Evolutionary conservation across 1,140 invertebrate genomes (phyloP), one percentile per base, ranked within the genome.

Genomic region (Drosophila murphyi): DNA sequence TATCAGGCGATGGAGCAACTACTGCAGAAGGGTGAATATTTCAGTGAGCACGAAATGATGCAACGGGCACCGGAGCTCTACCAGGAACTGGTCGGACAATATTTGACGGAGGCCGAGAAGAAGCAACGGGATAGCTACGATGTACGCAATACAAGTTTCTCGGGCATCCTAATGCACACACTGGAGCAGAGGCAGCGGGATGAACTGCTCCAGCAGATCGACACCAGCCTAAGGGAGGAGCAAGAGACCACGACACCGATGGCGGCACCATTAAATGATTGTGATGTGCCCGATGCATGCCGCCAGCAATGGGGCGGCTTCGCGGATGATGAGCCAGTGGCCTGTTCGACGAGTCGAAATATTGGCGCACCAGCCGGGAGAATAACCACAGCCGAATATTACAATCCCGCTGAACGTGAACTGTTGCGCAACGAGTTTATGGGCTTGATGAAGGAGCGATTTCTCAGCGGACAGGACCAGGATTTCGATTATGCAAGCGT

Each of bases 11-110:
- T 98, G 85, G 95, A 97, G 77, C 93, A 95, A 80, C 91, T 99
- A 45, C 93, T 97, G 45, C 94, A 96, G 65, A 94, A 96, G 43
- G 95, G 96, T 39, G 91, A 92, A 57, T 98, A 98, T 93, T 99
- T 99, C 82, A 97, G 95, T 92, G 97, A 98, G 91, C 95, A 95
- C 67, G 96, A 98, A 94, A 99, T 99, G 97, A 97, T 97, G 95
- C 96, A 95, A 77, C 93, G 98, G 74, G 97, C 98, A 93, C 98
- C 98, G 1, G 93, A 97, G 57, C 91, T 98, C 0, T 99, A 97
- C 93, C 96, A 98, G 59, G 96, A 98, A 82, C 93, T 99, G 61
- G 93, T 98, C 60, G 97, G 97, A 0, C 95, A 96, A 85, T 98
- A 97, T 92, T 91, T 98, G 69, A 95, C 95, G 5, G 94, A 96